Evolutionary conservation across 2,888 invertebrate species (phyloP).

Genomic region (Pyrocoelia pectoralis): DNA sequence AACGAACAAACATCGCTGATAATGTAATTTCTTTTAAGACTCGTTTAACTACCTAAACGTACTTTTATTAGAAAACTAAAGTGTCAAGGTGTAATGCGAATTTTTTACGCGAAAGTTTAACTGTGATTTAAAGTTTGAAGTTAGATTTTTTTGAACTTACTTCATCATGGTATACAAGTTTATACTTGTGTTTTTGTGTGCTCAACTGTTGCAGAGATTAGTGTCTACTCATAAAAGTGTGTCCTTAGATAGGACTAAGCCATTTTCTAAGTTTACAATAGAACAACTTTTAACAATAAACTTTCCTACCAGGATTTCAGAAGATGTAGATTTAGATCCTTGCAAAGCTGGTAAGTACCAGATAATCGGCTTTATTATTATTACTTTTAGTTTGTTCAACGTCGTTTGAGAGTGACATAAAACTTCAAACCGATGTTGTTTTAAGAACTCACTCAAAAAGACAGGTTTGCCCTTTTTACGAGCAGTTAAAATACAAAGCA

Average conservation of each 20-base stretch:
- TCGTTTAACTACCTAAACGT: constrained; percentile 6
- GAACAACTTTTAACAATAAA: constrained; percentile 71
- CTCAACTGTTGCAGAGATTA: constrained; percentile 11
- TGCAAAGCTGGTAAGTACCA: constrained; percentile 82
- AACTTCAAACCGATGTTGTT: neutral
- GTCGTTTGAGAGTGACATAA: neutral
- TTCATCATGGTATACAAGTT: constrained; percentile 23
- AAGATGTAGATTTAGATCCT: constrained; percentile 82
- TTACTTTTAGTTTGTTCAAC: constrained; percentile 2
- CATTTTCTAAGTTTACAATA: constrained; percentile 62
- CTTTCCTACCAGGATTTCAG: constrained; percentile 74
- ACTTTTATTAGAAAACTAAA: constrained; percentile 1
- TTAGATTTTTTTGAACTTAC: constrained; percentile 19
- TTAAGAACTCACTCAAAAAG: neutral
- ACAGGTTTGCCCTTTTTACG: neutral
- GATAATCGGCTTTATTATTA: constrained; percentile 9
- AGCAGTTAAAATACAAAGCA: neutral
- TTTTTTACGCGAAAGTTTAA: constrained; percentile 8
- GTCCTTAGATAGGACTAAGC: constrained; percentile 25
- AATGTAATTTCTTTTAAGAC: constrained; percentile 29
- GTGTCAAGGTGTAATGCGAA: constrained; percentile 3
- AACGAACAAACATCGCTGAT: constrained; percentile 37
- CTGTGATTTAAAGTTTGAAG: constrained; percentile 24
- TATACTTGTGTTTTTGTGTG: constrained; percentile 23
- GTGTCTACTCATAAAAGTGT: constrained; percentile 21